Evolutionary conservation across 2,797 vertebrate species (phyloP), one percentile per base, ranked within the genome.

Genomic region (Danio kyathit): DNA sequence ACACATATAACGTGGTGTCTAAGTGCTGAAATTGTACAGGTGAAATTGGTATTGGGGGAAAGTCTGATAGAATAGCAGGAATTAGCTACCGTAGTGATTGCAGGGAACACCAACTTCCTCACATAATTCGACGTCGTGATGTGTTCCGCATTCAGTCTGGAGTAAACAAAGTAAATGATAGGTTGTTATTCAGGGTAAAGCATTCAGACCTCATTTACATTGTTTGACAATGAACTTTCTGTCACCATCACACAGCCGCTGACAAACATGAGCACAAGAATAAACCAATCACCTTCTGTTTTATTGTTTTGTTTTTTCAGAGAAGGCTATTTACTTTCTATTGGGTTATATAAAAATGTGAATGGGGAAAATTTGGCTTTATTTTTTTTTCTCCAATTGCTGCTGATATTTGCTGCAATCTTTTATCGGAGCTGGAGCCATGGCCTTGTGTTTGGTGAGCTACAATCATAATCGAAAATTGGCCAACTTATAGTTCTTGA

Each of bases 141-240:
- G 77, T 72, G 77, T 81, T 84, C 66, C 66, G 63, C 49, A n/a
- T 83, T 86, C 79, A 79, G 57, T 59, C 19, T 74, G 54, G 64
- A 46, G 79, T 83, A 80, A 81, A 76, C 72, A 76, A 74, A 74
- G 77, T 79, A 79, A 72, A 80, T 60, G 75, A 77, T 74, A 81
- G 85, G 82, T 86, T 85, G 81, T 79, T 83, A 76, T 86, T 84
- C 65, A 81, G 74, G 66, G 64, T 84, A 84, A 86, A 84, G 80
- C 76, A 84, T 78, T 79, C 59, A 71, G 82, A 85, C 79, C 75
- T 74, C 78, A 83, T 83, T 84, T 83, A 67, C 79, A 76, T 56
- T 64, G 67, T 83, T 80, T 83, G 81, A 84, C 82, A 83, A 66
- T 86, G 65, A 80, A 76, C 76, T 82, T 73, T 82, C 61, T 65